A percentile compares a stretch with the other conserved stretches of the same genome.
phyloP scores from a whole-genome alignment of 1,140 invertebrate species.

The Apocrypta bakeri region DNA sequence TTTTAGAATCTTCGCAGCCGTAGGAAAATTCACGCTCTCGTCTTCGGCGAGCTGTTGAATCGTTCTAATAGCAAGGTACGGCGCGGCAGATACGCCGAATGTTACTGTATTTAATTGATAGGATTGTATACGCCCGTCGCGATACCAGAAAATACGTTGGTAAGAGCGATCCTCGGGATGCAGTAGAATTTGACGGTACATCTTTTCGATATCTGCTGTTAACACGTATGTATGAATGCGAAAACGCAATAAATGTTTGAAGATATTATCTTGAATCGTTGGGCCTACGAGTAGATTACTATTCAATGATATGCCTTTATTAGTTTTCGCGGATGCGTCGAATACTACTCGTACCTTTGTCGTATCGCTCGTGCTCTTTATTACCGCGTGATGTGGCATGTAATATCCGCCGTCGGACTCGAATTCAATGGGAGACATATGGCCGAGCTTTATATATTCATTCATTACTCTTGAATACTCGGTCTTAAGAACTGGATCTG shows the following conservation, averaged over 20 bases:
- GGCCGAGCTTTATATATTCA: neutral
- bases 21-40: neutral
- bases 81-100: neutral
- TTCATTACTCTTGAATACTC: constrained; percentile 2
- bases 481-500: neutral
- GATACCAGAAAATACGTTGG: neutral
- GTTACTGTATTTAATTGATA: neutral
- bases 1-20: neutral
- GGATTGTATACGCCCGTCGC: neutral
- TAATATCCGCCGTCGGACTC: neutral
- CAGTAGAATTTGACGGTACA: neutral
- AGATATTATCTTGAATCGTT: neutral
- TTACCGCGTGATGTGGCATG: constrained; percentile 7
- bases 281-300: neutral
- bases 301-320: neutral
- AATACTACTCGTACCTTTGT: neutral
- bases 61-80: neutral
- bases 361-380: neutral
- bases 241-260: neutral
- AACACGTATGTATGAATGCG: neutral
- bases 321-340: neutral
- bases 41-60: neutral
- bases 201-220: neutral
- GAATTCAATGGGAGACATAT: neutral
- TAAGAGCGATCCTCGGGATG: neutral